Base-by-base conservation (phyloP, 2,113 vertebrate species). In the Triplophysa dalaica region DNA sequence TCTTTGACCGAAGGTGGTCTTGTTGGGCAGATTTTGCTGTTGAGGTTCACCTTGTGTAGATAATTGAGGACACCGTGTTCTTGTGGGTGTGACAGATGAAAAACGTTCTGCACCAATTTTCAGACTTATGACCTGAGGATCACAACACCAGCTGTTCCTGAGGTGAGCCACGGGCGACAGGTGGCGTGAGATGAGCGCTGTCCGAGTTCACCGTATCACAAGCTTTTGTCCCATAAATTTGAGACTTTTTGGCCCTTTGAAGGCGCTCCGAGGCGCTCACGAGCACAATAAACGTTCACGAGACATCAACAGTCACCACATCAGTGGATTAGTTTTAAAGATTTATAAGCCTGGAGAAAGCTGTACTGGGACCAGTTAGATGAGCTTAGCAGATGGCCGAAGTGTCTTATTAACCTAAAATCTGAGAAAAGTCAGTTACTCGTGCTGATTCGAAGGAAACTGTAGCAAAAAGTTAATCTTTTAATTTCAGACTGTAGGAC, bases 321-420 rank as follows among this genome's bases (percentile, higher is more conserved):
- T 83, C 45, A 74, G 48, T 69, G 81, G 81, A 86, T 86, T 83
- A 84, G 75, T 70, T 60, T 63, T 85, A 75, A 86, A 81, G 63
- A 73, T 82, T 63, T 60, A 50, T 12, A 16, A 69, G 67, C 38
- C 70, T 78, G 68, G 72, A 83, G 81, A 84, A 81, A 69, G 78
- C 78, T 70, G 41, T 41, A 75, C 69, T 80, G 66, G 63, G 73
- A 62, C 43, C 45, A 50, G 33, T 75, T 75, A 85, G 65, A 70
- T 60, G 33, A 54, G 61, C 43, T 65, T 21, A 82, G 81, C 86
- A 87, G 80, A 83, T 84, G 86, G 84, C 68, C 22, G 19, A 74
- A 66, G 75, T 63, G 58, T 54, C 56, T 65, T 79, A 76, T 80
- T 70, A 80, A 33, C 67, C 74, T 66, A 56, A 81, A 83, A 68